phyloP scores from a whole-genome alignment of 2,113 vertebrate species.

The Nothobranchius kuhntae region DNA sequence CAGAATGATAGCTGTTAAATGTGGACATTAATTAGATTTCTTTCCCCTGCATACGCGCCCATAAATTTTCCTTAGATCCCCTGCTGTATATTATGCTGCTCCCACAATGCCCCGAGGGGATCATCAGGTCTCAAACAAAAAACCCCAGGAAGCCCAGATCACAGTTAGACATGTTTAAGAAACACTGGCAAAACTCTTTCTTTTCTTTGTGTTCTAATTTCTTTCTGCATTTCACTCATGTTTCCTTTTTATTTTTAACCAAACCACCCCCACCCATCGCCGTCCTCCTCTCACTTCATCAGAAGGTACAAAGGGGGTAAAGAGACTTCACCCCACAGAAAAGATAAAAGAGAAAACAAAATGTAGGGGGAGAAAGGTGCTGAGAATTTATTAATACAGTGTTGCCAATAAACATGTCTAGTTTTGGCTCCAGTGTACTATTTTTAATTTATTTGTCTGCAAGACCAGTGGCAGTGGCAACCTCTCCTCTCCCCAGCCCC shows the following conservation, averaged over 20 bases:
- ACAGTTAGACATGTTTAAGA: constrained; percentile 72
- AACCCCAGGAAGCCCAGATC: constrained; percentile 53
- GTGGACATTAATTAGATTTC: neutral
- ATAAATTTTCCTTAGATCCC: constrained; percentile 82
- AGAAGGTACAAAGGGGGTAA: constrained; percentile 12
- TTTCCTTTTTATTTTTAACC: constrained; percentile 19
- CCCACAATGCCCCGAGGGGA: constrained; percentile 80
- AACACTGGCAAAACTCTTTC: constrained; percentile 60
- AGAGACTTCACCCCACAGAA: constrained; percentile 36
- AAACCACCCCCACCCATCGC: constrained; percentile 7
- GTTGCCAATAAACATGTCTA: neutral
- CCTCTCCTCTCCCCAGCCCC: constrained; percentile 6
- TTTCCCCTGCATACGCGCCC: constrained; percentile 32
- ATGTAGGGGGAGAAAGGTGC: constrained; percentile 18
- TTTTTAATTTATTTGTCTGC: neutral
- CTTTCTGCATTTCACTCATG: constrained; percentile 45
- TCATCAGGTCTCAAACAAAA: constrained; percentile 69
- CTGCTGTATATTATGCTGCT: constrained; percentile 73
- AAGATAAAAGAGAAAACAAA: constrained; percentile 37
- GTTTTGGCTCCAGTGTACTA: neutral
- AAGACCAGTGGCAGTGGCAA: constrained; percentile 5
- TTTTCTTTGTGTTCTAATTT: constrained; percentile 45
- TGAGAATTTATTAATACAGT: neutral
- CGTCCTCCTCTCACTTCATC: constrained; percentile 38
- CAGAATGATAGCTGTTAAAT: neutral